Evolutionary conservation across 2,888 invertebrate genomes (phyloP).

Genomic region (Microdon myrmicae): DNA sequence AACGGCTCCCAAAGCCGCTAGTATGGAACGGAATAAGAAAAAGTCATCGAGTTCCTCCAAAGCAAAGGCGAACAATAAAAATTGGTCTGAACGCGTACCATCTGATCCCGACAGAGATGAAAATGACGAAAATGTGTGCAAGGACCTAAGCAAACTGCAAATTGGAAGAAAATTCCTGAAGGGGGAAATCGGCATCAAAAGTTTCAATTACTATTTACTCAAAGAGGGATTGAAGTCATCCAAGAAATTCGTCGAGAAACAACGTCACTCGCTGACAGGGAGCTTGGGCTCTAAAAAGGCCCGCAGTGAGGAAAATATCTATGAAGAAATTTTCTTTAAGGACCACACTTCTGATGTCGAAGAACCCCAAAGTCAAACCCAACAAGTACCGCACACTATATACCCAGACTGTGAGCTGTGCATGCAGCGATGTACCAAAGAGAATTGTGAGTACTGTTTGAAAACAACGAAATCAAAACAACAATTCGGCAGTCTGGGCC

Average conservation of each 20-base stretch:
- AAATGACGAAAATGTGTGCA: conserved; percentile 51
- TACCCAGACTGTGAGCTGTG: conserved; percentile 65
- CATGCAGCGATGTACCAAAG: conserved; percentile 64
- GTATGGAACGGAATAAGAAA: conserved; percentile 33
- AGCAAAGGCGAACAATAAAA: conserved; percentile 32
- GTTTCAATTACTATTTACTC: conserved; percentile 66
- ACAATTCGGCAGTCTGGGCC: conserved; percentile 52
- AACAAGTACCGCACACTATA: conserved; percentile 41
- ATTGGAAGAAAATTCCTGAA: conserved; percentile 65
- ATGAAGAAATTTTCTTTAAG: conserved; percentile 66
- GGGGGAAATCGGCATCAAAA: conserved; percentile 67
- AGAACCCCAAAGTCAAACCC: conserved; percentile 31
- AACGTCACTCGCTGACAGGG: conserved; percentile 54
- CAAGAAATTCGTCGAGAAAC: conserved; percentile 63
- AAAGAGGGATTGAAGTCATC: conserved; percentile 66
- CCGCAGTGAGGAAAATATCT: conserved; percentile 66
- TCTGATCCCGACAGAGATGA: conserved; percentile 49
- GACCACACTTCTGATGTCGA: conserved; percentile 58
- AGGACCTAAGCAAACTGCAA: conserved; percentile 60
- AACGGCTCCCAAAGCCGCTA: conserved; percentile 29
- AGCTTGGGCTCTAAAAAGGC: conserved; percentile 55
- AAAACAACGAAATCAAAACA: conserved; percentile 42
- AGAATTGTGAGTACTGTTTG: conserved; percentile 64
- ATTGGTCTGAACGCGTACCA: conserved; percentile 46
- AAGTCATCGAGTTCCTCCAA: conserved; percentile 31